These are phyloP conservation scores for Meloidogyne chitwoodi DNA, from an alignment of 1,140 invertebrate species.

Conservation along the genomic window DNA sequence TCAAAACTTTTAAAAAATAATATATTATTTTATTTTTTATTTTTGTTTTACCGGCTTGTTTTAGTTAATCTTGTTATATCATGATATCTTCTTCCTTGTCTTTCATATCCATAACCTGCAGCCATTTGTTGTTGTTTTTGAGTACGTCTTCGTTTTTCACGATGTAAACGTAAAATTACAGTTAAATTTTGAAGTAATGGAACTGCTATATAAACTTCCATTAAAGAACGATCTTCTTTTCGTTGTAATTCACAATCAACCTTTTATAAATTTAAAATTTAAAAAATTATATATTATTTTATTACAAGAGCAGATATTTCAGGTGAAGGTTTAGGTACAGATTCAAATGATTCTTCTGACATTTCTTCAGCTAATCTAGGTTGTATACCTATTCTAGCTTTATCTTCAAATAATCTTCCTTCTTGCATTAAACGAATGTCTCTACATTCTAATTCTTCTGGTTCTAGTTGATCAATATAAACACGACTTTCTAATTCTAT, in stretches of 20 bases:
- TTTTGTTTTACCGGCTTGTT: constrained; percentile 1
- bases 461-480: constrained; percentile 41
- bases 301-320: background rate
- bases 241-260: constrained; percentile 33
- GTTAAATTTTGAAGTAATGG: constrained; percentile 24
- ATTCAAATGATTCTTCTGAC: constrained; percentile 37
- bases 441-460: constrained; percentile 21
- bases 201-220: constrained; percentile 27
- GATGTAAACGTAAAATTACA: constrained; percentile 24
- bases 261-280: background rate
- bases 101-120: constrained; percentile 43
- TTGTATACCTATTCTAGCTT: constrained; percentile 10
- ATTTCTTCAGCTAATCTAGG: constrained; percentile 8
- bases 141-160: constrained; percentile 12
- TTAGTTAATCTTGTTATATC: constrained; percentile 21
- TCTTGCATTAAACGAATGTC: constrained; percentile 39
- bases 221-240: constrained; percentile 29
- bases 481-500: constrained; percentile 17
- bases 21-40: background rate
- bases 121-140: constrained; percentile 21
- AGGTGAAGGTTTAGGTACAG: constrained; percentile 2
- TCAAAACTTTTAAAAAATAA: constrained; percentile 1
- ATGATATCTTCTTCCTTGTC: constrained; percentile 30
- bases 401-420: constrained; percentile 33
- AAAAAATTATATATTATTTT: background rate